These are phyloP conservation scores for Gymnoscelis rufifasciata DNA, from an alignment of 2,888 invertebrate species.

Conservation along the genomic window DNA sequence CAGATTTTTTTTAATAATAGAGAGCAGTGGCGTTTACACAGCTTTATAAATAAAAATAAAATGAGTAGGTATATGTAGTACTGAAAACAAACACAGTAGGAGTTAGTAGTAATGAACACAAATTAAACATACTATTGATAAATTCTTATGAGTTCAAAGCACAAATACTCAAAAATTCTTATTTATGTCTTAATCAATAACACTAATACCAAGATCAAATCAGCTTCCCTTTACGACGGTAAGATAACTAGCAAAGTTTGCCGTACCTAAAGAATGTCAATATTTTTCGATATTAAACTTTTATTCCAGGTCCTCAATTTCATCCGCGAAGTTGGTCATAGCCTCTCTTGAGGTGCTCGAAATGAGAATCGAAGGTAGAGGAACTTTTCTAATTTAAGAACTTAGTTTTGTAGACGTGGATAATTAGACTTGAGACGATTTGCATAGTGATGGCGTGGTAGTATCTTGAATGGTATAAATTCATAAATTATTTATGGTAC, in stretches of 20 bases:
- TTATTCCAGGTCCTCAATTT: constrained; percentile 36
- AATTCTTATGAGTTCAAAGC: too few species aligned
- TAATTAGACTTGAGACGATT: constrained; percentile 37
- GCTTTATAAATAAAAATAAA: too few species aligned
- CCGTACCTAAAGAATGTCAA: constrained; percentile 19
- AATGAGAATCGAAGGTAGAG: constrained; percentile 40
- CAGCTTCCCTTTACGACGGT: neutral
- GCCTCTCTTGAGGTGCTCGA: constrained; percentile 50
- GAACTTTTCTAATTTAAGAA: constrained; percentile 75
- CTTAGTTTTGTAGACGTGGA: constrained; percentile 47
- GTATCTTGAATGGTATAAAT: too few species aligned
- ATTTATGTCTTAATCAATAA: too few species aligned
- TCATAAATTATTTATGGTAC: too few species aligned
- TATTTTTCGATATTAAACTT: constrained; percentile 41
- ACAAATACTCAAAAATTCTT: too few species aligned
- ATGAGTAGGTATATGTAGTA: too few species aligned
- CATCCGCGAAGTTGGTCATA: constrained; percentile 59
- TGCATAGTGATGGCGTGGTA: constrained; percentile 6
- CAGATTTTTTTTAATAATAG: too few species aligned
- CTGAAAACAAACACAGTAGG: too few species aligned
- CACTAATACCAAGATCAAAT: neutral
- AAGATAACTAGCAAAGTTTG: neutral
- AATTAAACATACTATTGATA: too few species aligned
- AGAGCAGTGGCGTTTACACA: too few species aligned
- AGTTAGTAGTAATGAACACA: too few species aligned